Base-by-base conservation (phyloP, 2,797 vertebrate genomes). In the Aeoliscus strigatus region DNA sequence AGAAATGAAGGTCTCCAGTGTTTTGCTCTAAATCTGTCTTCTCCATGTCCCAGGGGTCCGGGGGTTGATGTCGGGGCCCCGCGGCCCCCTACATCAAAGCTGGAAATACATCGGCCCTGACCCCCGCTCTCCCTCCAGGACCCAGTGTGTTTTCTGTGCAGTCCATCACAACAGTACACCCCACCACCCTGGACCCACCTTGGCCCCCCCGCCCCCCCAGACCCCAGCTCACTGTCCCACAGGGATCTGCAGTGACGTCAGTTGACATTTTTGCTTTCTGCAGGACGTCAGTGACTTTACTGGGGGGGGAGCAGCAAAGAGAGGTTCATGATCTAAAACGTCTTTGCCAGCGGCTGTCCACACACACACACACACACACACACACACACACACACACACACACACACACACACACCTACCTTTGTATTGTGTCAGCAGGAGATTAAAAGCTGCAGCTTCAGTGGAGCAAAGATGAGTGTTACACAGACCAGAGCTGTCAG, bases 181-280 rank as follows among this genome's bases (percentile, higher is more conserved):
- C 26, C 32, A 36, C n/a, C n/a, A n/a, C n/a, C n/a, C n/a, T n/a
- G n/a, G n/a, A n/a, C n/a, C n/a, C n/a, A n/a, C n/a, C n/a, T n/a
- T n/a, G n/a, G n/a, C n/a, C n/a, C n/a, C n/a, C n/a, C n/a, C n/a
- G n/a, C n/a, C n/a, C n/a, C n/a, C n/a, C n/a, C n/a, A n/a, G n/a
- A n/a, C n/a, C 44, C 58, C 46, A 28, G 51, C 45, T 14, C 55
- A 55, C 39, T 11, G 33, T 66, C 74, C 67, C 77, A 47, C 13
- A 39, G 71, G 73, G 75, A 69, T 53, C 24, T 5, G 10, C 53
- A 64, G 60, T 61, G 56, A 73, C 51, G 58, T 81, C 76, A 56
- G 42, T 45, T 73, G 64, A 77, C 73, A 77, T 80, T 76, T 81
- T 73, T 80, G 62, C 70, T 80, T 83, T 79, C 66, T 70, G 60